Conservation (phyloP, 2,797 vertebrate species). For the Tachyglossus aculeatus region DNA sequence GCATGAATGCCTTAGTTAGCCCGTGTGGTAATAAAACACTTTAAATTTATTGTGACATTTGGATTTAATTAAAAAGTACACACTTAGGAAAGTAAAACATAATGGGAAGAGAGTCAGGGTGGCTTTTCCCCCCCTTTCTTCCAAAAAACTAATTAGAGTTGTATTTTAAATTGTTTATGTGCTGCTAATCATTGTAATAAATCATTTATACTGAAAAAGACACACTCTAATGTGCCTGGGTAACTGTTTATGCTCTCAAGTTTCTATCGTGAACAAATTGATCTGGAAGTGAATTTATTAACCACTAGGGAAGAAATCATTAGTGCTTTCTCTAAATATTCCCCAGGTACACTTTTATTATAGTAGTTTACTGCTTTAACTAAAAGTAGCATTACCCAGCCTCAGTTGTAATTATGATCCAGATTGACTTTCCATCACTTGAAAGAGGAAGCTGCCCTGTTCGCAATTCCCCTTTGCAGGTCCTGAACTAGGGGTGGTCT, state of each 20-base stretch:
- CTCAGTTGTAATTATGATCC: slow-evolving; percentile 73
- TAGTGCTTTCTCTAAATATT: slow-evolving; percentile 86
- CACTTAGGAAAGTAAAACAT: slow-evolving; percentile 83
- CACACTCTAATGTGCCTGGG: slow-evolving; percentile 81
- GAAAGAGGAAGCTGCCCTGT: slow-evolving; percentile 48
- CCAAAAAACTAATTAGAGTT: slow-evolving; percentile 84
- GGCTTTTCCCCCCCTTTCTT: slow-evolving; percentile 76
- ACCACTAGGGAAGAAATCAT: slow-evolving; percentile 85
- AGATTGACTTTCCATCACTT: slow-evolving; percentile 66
- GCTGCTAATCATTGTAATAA: slow-evolving; percentile 85
- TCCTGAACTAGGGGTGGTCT: too few species aligned
- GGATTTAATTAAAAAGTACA: slow-evolving; percentile 87
- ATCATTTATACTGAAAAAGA: slow-evolving; percentile 86
- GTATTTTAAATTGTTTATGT: slow-evolving; percentile 88
- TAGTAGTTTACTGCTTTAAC: slow-evolving; percentile 79
- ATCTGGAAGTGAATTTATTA: slow-evolving; percentile 88
- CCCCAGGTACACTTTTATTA: slow-evolving; percentile 83
- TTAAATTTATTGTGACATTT: slow-evolving; percentile 85
- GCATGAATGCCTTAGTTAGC: slow-evolving; percentile 77
- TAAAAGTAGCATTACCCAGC: slow-evolving; percentile 72
- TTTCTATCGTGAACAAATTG: slow-evolving; percentile 87
- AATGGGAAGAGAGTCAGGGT: slow-evolving; percentile 75
- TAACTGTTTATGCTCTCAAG: slow-evolving; percentile 80
- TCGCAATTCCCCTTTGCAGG: too few species aligned
- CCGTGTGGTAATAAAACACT: slow-evolving; percentile 79